Percentiles rank a stretch among this genome's conserved stretches.
Conservation (phyloP, 2,797 vertebrate species). For the Podargus strigoides region DNA sequence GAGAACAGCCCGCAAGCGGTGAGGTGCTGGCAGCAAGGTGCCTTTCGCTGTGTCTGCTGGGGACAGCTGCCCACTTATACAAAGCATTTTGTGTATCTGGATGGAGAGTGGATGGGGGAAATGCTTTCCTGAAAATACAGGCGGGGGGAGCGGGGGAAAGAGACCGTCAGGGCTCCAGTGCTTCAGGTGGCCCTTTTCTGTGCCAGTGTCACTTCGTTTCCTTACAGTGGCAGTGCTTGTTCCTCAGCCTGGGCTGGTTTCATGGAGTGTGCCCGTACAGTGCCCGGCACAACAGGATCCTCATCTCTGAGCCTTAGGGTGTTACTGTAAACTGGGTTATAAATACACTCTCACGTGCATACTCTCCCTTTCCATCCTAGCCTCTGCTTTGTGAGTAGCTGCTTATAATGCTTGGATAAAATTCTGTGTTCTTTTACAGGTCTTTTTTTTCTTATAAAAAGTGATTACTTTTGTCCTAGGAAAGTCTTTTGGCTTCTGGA, state of each 20-base stretch:
- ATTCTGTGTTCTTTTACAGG: background rate
- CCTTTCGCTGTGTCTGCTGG: background rate
- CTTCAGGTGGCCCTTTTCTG: background rate
- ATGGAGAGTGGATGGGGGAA: background rate
- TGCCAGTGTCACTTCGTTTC: background rate
- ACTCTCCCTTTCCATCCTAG: background rate
- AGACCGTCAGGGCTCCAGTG: background rate
- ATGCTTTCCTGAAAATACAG: background rate
- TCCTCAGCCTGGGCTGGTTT: background rate
- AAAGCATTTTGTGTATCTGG: background rate
- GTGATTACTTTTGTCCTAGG: background rate
- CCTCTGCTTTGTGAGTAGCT: background rate
- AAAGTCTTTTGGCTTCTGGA: background rate
- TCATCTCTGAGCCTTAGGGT: background rate
- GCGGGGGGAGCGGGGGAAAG: fast-evolving
- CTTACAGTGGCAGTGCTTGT: background rate
- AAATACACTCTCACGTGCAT: background rate
- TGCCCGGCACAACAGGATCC: background rate
- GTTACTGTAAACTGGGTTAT: background rate
- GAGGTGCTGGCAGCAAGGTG: background rate
- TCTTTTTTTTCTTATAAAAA: background rate
- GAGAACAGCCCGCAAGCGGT: background rate
- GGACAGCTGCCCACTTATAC: background rate
- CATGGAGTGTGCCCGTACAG: background rate
- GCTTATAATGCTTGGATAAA: background rate